These are phyloP conservation scores for Vultur gryphus DNA, from an alignment of 2,797 vertebrate genomes.

Conservation along the genomic window DNA sequence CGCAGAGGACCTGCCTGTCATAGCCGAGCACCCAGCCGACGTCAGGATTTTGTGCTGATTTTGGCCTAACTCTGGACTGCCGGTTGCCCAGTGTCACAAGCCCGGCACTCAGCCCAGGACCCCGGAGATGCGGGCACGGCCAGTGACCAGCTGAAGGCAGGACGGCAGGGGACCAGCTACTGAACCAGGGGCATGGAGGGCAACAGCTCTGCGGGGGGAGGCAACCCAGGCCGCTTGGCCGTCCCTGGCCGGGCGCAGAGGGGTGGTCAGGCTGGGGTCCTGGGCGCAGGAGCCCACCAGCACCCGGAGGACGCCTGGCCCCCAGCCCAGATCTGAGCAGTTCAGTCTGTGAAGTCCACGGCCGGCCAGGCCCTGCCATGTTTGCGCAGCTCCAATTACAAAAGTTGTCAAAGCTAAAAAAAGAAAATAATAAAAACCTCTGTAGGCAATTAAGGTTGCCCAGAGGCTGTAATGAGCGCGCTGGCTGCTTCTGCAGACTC, in stretches of 20 bases:
- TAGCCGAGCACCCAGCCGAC: accelerated
- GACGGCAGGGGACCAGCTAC: too few species aligned
- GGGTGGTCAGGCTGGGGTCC: too few species aligned
- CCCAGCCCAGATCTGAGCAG: background rate
- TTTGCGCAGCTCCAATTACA: background rate
- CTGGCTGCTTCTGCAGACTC: background rate
- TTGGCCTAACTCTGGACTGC: background rate
- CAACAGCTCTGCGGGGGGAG: background rate
- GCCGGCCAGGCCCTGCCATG: accelerated
- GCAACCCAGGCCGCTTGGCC: background rate
- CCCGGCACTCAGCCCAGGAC: background rate
- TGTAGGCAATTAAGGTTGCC: background rate
- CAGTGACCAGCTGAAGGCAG: background rate
- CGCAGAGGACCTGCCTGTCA: too few species aligned
- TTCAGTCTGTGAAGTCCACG: background rate
- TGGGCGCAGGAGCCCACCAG: background rate
- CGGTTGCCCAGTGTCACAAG: background rate
- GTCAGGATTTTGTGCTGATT: background rate
- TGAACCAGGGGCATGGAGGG: too few species aligned
- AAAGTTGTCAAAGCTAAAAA: background rate
- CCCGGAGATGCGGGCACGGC: accelerated
- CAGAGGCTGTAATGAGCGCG: background rate
- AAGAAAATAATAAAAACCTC: background rate
- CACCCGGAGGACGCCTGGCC: accelerated
- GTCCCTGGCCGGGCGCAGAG: too few species aligned